These are phyloP conservation scores for Netelia melanura DNA, from an alignment of 2,888 invertebrate genomes.

Conservation along the genomic window DNA sequence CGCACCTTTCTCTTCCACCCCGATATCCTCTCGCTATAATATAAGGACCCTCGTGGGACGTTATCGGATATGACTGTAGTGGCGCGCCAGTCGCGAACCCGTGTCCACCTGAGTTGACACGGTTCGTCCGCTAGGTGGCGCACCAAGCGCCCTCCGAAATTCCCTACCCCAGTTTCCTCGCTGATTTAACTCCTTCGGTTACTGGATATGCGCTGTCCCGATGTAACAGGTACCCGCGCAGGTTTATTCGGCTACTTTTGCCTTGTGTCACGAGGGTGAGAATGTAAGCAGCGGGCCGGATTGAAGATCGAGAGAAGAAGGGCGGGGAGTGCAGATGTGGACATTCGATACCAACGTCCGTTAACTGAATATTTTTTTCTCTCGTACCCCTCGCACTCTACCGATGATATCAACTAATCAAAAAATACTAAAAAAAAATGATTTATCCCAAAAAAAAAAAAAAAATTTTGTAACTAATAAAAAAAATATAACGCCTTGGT, in stretches of 20 bases:
- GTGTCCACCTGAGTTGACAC: constrained; percentile 4
- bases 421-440: no score
- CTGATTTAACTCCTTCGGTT: constrained; percentile 28
- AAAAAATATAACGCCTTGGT: no score
- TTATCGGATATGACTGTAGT: constrained; percentile 77
- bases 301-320: constrained; percentile 19
- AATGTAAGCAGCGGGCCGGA: no score
- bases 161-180: constrained; percentile 51
- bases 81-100: constrained; percentile 21
- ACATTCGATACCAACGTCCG: constrained; percentile 76
- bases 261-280: constrained; percentile 16
- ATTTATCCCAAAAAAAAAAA: no score
- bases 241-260: constrained; percentile 29
- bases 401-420: neutral
- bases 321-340: constrained; percentile 70
- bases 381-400: constrained; percentile 1
- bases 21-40: constrained; percentile 72
- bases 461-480: no score
- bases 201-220: constrained; percentile 26
- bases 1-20: constrained; percentile 38
- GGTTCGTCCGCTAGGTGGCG: constrained; percentile 65
- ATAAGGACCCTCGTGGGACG: constrained; percentile 77
- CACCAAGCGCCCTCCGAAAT: constrained; percentile 72
- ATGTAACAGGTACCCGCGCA: constrained; percentile 63
- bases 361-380: constrained; percentile 51